These are phyloP conservation scores for Philonicus albiceps DNA, from an alignment of 2,888 invertebrate species.

Conservation along the genomic window DNA sequence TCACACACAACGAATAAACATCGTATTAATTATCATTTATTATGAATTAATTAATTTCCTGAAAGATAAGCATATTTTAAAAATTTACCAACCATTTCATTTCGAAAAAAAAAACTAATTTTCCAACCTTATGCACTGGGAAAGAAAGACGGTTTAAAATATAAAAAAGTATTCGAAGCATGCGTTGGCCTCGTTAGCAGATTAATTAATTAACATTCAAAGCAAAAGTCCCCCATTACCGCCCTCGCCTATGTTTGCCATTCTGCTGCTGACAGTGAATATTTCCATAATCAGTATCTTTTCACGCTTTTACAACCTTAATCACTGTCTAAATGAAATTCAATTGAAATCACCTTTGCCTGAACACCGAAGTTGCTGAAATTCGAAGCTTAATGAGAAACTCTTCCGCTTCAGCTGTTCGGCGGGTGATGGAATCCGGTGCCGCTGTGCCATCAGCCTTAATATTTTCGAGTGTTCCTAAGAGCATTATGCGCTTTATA, in stretches of 20 bases:
- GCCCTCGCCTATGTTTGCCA: background rate
- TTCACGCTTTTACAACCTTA: conserved; percentile 16
- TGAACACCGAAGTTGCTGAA: background rate
- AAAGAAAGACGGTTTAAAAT: background rate
- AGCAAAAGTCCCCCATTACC: background rate
- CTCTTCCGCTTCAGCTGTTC: background rate
- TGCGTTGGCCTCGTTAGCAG: background rate
- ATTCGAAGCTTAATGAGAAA: background rate
- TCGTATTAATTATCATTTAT: background rate
- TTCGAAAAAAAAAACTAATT: background rate
- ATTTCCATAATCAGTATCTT: conserved; percentile 9
- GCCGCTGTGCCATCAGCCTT: background rate
- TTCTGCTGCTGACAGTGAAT: background rate
- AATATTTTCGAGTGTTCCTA: background rate
- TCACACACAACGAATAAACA: background rate
- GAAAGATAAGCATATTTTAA: background rate
- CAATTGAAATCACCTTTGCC: background rate
- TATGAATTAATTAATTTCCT: background rate
- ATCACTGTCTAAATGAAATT: conserved; percentile 7
- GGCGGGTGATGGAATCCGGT: background rate
- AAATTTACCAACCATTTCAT: background rate
- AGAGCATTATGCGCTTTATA: background rate
- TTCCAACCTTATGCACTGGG: background rate
- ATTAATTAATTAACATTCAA: background rate
- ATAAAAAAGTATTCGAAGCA: background rate